These are phyloP conservation scores for Bambusicola thoracicus DNA, from an alignment of 2,113 vertebrate species.

Conservation along the genomic window DNA sequence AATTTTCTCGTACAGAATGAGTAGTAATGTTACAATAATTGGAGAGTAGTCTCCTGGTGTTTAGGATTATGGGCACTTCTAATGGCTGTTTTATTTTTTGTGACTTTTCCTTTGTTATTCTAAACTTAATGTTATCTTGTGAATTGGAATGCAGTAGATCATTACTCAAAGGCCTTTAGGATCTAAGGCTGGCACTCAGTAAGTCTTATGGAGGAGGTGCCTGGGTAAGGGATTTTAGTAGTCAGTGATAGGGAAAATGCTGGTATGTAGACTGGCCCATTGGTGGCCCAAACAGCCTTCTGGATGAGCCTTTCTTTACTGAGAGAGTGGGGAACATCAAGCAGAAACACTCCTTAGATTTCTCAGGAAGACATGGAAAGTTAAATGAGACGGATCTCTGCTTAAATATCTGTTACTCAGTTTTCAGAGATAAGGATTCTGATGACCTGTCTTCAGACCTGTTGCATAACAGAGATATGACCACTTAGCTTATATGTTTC, in stretches of 20 bases:
- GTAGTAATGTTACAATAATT: neutral
- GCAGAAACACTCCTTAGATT: neutral
- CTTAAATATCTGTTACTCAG: neutral
- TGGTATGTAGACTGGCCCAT: neutral
- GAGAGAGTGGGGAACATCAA: neutral
- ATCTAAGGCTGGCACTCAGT: neutral
- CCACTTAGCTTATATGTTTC: neutral
- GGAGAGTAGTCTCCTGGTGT: neutral
- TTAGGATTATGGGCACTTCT: neutral
- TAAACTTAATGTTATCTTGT: neutral
- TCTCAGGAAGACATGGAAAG: neutral
- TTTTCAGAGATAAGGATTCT: neutral
- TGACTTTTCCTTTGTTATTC: neutral
- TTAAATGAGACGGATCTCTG: neutral
- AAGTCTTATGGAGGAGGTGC: neutral
- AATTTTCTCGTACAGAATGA: neutral
- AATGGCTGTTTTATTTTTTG: neutral
- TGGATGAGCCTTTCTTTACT: neutral
- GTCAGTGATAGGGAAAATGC: too few species aligned
- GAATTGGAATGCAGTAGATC: neutral
- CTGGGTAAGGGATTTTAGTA: neutral
- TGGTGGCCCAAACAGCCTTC: neutral
- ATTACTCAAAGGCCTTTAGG: neutral
- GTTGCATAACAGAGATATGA: accelerated
- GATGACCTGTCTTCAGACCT: neutral